Evolutionary conservation across 2,888 invertebrate species (phyloP).

Genomic region (Tipula lateralis): DNA sequence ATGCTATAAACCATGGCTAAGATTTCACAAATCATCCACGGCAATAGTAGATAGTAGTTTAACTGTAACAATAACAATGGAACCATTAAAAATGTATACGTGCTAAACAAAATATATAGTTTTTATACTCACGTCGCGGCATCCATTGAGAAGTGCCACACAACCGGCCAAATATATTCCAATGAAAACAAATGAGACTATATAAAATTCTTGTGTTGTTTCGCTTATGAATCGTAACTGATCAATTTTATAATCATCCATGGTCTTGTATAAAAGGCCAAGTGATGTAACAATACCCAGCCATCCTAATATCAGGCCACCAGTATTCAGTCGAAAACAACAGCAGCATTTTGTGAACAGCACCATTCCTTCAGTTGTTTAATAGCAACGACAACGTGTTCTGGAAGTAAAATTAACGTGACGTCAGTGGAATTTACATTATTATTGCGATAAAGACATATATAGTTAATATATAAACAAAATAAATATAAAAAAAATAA

Average conservation of each 20-base stretch:
- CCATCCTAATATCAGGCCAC: conserved; percentile 1
- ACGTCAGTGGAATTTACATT: not conserved
- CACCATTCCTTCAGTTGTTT: not conserved
- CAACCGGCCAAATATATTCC: not conserved
- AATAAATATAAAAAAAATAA: no score
- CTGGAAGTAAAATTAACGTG: not conserved
- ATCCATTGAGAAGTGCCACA: not conserved
- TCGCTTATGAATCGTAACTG: not conserved
- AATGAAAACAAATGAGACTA: not conserved
- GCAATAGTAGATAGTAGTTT: not conserved
- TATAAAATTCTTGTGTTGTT: not conserved
- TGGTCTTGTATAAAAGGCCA: not conserved
- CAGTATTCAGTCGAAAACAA: not conserved
- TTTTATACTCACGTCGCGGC: not conserved
- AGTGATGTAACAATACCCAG: not conserved
- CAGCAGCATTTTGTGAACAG: conserved; percentile 20
- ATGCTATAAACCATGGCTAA: not conserved
- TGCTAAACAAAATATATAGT: no score
- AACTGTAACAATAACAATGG: not conserved
- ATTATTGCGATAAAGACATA: not conserved
- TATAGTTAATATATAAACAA: no score
- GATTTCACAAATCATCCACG: conserved; percentile 25
- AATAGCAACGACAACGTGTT: not conserved
- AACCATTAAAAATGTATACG: not conserved
- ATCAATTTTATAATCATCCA: not conserved